phyloP scores from a whole-genome alignment of 1,140 invertebrate species.

The Cherax destructor region DNA sequence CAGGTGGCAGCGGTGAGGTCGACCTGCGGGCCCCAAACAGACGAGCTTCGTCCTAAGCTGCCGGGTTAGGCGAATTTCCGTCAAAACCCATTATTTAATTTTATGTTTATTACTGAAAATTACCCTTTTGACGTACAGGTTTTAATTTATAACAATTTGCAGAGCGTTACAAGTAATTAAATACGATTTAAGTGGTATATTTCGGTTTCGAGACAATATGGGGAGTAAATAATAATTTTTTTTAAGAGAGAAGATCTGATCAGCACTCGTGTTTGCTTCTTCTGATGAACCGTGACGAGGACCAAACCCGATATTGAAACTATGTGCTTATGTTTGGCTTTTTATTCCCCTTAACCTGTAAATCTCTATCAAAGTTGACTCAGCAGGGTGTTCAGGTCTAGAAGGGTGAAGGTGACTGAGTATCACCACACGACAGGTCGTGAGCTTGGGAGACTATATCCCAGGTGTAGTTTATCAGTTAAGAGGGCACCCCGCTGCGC shows the following conservation, averaged over 20 bases:
- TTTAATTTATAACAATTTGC: not conserved
- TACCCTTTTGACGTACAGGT: not conserved
- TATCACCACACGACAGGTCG: not conserved
- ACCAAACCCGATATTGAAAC: slow-evolving; percentile 30
- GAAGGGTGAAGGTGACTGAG: no score
- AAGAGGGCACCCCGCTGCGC: slow-evolving; percentile 45
- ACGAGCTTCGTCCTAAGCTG: slow-evolving; percentile 7
- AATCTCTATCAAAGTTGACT: no score
- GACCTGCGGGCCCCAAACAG: not conserved
- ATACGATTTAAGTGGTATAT: not conserved
- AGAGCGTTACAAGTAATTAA: not conserved
- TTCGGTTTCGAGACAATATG: not conserved
- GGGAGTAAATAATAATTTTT: slow-evolving; percentile 1
- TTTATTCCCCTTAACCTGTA: not conserved
- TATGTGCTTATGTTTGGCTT: not conserved
- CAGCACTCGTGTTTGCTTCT: slow-evolving; percentile 44
- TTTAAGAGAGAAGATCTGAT: not conserved
- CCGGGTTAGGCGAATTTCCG: not conserved
- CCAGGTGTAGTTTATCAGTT: slow-evolving; percentile 45
- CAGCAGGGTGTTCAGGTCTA: no score
- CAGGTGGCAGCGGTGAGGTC: not conserved
- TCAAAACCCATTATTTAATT: not conserved
- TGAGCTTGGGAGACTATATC: not conserved
- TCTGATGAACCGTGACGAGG: slow-evolving; percentile 49
- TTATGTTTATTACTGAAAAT: not conserved